A percentile compares a stretch with the other conserved stretches of the same genome.
Evolutionary conservation across 35 echinoderm and acorn worm species (phyloP).

Genomic region (Ophiothrix spiculata): DNA sequence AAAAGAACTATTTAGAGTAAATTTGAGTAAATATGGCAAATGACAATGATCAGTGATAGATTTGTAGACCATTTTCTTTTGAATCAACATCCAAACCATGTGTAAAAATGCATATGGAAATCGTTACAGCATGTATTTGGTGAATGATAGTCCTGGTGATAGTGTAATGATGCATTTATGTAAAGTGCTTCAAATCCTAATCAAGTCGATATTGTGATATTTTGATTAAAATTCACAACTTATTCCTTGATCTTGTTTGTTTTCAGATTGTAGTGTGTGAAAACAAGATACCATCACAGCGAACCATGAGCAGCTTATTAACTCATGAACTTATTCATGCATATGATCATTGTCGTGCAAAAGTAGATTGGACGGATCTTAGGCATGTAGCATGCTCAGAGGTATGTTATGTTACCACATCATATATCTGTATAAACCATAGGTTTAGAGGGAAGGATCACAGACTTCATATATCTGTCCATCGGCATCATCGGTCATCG

Average conservation of each 20-base stretch:
- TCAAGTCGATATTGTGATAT: too few relatives aligned
- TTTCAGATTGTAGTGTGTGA: constrained; percentile 90
- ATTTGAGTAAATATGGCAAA: too few relatives aligned
- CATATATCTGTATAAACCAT: too few relatives aligned
- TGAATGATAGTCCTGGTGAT: neutral
- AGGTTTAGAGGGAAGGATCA: too few relatives aligned
- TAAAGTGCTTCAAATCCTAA: neutral
- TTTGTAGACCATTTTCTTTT: neutral
- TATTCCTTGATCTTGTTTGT: neutral
- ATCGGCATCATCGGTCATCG: too few relatives aligned
- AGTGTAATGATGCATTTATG: neutral
- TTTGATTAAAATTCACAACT: neutral
- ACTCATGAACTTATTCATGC: constrained; percentile 96
- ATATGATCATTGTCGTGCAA: constrained; percentile 69
- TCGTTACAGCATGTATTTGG: neutral
- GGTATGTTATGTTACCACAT: too few relatives aligned
- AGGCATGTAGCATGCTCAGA: constrained; percentile 87
- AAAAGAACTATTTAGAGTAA: too few relatives aligned
- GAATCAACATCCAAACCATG: neutral
- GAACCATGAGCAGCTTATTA: constrained; percentile 62
- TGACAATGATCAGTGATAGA: too few relatives aligned
- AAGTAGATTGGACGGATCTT: constrained; percentile 81
- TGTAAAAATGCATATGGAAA: neutral
- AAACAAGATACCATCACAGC: constrained; percentile 63
- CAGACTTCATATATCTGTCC: too few relatives aligned